Conservation (phyloP, 2,888 invertebrate genomes). For the Phyllotreta cruciferae region DNA sequence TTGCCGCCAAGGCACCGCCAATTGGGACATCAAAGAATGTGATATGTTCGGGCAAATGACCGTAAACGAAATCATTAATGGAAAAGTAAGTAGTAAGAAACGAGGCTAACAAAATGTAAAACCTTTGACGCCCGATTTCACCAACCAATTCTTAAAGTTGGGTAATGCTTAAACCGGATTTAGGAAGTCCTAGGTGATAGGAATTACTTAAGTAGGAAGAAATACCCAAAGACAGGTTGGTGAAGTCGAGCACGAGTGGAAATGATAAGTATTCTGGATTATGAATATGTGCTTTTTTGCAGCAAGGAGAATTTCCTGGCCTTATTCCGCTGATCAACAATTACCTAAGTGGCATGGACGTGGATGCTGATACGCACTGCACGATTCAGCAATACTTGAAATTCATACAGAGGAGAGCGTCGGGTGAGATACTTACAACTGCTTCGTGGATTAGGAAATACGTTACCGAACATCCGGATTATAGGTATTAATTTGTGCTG, state of each 20-base stretch:
- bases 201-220: too few species aligned
- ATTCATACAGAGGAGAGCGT: slow-evolving; percentile 85
- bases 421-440: slow-evolving; percentile 90
- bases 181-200: too few species aligned
- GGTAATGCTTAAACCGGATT: too few species aligned
- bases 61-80: slow-evolving; percentile 97
- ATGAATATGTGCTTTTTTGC: slow-evolving; percentile 37
- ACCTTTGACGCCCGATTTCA: neutral
- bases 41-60: slow-evolving; percentile 80
- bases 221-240: too few species aligned
- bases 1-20: slow-evolving; percentile 50
- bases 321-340: slow-evolving; percentile 92
- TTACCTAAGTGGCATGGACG: slow-evolving; percentile 93
- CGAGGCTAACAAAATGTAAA: too few species aligned
- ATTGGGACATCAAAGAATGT: slow-evolving; percentile 49
- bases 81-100: slow-evolving; percentile 83
- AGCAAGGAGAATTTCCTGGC: slow-evolving; percentile 92
- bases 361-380: slow-evolving; percentile 98
- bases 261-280: neutral
- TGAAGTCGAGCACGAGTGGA: too few species aligned
- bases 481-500: slow-evolving; percentile 69
- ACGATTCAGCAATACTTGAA: slow-evolving; percentile 96
- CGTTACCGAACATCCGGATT: slow-evolving; percentile 85
- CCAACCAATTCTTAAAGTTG: neutral
- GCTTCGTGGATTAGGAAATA: slow-evolving; percentile 95